Percentiles rank a stretch among this genome's conserved stretches.
phyloP scores from a whole-genome alignment of 2,113 vertebrate genomes.

The Cyanoliseus patagonus region DNA sequence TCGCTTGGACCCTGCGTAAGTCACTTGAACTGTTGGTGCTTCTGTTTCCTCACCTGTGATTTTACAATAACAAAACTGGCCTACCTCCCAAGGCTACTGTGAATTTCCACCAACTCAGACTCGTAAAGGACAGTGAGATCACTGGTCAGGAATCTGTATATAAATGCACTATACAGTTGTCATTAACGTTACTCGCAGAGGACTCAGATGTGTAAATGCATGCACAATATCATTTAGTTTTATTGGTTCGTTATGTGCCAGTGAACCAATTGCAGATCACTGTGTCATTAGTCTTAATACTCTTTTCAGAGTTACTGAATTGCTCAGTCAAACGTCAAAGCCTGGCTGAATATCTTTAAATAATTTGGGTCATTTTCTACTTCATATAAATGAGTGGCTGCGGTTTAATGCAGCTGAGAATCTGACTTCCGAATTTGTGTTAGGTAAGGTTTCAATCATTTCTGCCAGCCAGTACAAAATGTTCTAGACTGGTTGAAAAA shows the following conservation, averaged over 20 bases:
- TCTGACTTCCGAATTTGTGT: background rate
- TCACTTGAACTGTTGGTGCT: background rate
- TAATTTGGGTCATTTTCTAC: background rate
- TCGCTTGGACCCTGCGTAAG: background rate
- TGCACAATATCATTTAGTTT: background rate
- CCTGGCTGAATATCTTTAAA: background rate
- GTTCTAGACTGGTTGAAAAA: background rate
- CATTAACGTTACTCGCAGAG: background rate
- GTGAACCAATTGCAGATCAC: constrained; percentile 3
- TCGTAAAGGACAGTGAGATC: background rate
- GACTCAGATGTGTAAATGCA: background rate
- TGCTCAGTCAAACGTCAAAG: background rate
- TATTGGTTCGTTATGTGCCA: background rate
- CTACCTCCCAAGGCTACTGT: background rate
- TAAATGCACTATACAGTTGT: background rate
- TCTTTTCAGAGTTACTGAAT: background rate
- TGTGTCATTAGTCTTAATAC: background rate
- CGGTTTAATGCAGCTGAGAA: background rate
- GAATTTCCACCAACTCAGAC: background rate
- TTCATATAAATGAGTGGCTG: background rate
- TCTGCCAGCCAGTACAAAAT: background rate
- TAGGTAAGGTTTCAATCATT: background rate
- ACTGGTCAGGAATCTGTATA: background rate
- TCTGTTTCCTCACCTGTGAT: constrained; percentile 12
- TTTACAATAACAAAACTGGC: background rate